Evolutionary conservation across 53 echinoderm and acorn worm species (phyloP).

Genomic region (Paelopatides confundens): DNA sequence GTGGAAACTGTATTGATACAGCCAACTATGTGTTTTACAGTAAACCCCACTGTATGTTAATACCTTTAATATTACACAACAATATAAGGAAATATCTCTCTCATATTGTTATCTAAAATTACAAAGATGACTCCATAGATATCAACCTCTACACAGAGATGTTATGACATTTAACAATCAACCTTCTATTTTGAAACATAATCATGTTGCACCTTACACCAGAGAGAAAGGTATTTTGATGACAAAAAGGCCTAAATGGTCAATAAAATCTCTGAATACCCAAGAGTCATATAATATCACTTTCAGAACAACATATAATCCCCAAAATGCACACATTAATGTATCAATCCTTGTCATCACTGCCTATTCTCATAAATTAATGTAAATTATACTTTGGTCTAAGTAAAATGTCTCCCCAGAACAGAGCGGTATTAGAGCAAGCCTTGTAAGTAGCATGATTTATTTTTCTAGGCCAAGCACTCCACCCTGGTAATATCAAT

Average conservation of each 20-base stretch:
- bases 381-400: neutral
- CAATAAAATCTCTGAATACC: neutral
- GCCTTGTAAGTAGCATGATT: slow-evolving; percentile 23
- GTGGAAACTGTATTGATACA: too few relatives aligned
- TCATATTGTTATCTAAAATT: too few relatives aligned
- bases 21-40: too few relatives aligned
- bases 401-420: slow-evolving; percentile 6
- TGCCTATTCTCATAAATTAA: slow-evolving; percentile 11
- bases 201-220: too few relatives aligned
- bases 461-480: slow-evolving; percentile 50
- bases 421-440: slow-evolving; percentile 19
- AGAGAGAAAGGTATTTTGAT: too few relatives aligned
- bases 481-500: slow-evolving; percentile 4
- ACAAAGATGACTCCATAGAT: too few relatives aligned
- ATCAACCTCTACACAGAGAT: too few relatives aligned
- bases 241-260: neutral
- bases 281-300: neutral
- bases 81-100: too few relatives aligned
- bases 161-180: too few relatives aligned
- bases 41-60: too few relatives aligned
- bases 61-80: too few relatives aligned
- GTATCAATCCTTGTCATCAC: neutral
- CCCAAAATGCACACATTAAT: neutral
- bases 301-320: neutral
- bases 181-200: too few relatives aligned